Evolutionary conservation across 2,888 invertebrate species (phyloP), one percentile per base, ranked within the genome.

Genomic region (Drosophila neutralis): DNA sequence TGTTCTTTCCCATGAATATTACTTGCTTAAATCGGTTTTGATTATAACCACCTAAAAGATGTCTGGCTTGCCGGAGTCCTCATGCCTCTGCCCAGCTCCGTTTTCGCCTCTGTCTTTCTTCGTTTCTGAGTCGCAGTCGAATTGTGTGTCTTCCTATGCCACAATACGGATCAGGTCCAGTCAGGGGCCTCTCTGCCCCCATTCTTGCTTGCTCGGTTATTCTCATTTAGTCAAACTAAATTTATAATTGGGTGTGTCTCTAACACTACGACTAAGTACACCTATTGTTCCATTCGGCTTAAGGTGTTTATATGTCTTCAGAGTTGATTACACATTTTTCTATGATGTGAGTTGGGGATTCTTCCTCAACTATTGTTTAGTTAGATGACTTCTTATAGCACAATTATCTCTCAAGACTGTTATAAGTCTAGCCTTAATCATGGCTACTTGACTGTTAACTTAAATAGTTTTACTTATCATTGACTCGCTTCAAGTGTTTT

Each of bases 311-410:
- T 13, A 13, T 45, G 7, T 45, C 7, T 45, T 7, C 21, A 13
- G 45, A 21, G 2, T 21, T 13, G 7, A 6, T 42, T 13, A 13
- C 21, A 13, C 4, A 7, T 13, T 45, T 45, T 21, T 21, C 7
- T 13, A 4, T 2, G 21, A 45, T 24, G 13, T 21, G 21, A 7
- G 24, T 8, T 21, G 2, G 0, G 8, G 2, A 15, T 8, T 45
- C 15, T 24, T 24, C 4, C 38, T 18, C 13, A 2, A 45, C 7
- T 15, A 7, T 21, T 21, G 1, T 4, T 45, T 0, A 21, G 21
- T 13, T 15, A 15, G 7, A 0, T 21, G 1, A 21, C 1, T 21
- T 21, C 4, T 21, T 13, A 15, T 1, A 15, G 2, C 0, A 36
- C 1, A 21, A 45, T 24, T 0, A 15, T 24, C 1, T 45, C 10